Evolutionary conservation across 2,113 vertebrate species (phyloP), one percentile per base, ranked within the genome.

Genomic region (Tylochromis polylepis): DNA sequence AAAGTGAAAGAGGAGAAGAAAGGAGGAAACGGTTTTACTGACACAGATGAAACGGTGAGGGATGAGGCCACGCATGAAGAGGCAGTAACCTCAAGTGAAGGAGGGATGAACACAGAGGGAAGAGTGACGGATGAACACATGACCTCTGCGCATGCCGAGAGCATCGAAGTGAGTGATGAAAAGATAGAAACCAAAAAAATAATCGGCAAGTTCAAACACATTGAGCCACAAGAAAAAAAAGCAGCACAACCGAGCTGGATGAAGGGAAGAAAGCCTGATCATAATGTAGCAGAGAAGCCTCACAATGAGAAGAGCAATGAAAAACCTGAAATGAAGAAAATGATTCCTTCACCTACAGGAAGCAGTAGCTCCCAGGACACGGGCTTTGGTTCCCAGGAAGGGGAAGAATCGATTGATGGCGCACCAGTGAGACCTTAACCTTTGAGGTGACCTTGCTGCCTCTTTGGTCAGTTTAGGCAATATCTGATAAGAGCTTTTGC

Each of bases 351-450:
- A 10, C 95, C 95, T 3, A 94, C 93, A 4, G 92, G 93, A 5
- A 96, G 96, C 88, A 95, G 92, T 87, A 87, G 83, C 83, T 96
- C 96, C 2, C 86, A 95, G 58, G 96, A 97, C 91, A 96, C 95
- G 0, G 96, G 96, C 8, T 96, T 96, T 70, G 94, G 93, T 16
- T 97, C 96, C 3, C 93, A 91, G 20, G 95, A 95, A 24, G 92
- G 93, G 11, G 89, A 94, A 8, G 49, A 60, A 2, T 91, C 88
- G 0, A 84, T 91, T 0, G 86, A 91, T 14, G 88, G 92, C 12
- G 4, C 18, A 1, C 16, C 24, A 57, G 88, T 81, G n/a, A 82
- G 20, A 2, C 78, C 29, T 1, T 87, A 51, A 86, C 12, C 20
- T 27, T 1, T 34, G n/a, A 75, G 15, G 24, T 5, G 15, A 29